These are phyloP conservation scores for Polylopha cassiicola DNA, from an alignment of 2,888 invertebrate genomes.

Conservation along the genomic window DNA sequence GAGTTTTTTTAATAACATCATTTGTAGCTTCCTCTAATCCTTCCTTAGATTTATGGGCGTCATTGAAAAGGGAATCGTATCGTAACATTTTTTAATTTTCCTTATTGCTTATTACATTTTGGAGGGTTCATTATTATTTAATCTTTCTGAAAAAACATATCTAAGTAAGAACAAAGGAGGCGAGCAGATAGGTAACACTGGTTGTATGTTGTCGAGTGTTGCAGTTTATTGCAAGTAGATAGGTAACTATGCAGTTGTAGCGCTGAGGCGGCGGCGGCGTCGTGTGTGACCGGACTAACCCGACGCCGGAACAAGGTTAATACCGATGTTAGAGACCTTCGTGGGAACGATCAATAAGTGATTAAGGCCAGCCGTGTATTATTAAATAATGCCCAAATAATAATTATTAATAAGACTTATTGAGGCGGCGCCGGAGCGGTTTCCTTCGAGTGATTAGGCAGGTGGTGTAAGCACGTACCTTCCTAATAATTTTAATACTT, in stretches of 20 bases:
- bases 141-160: too few relatives aligned
- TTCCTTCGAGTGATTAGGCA: slow-evolving; percentile 11
- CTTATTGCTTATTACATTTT: slow-evolving; percentile 43
- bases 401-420: slow-evolving; percentile 22
- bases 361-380: slow-evolving; percentile 19
- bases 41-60: slow-evolving; percentile 64
- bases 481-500: too few relatives aligned
- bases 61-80: slow-evolving; percentile 42
- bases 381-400: slow-evolving; percentile 18
- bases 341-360: slow-evolving; percentile 22
- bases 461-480: too few relatives aligned
- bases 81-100: slow-evolving; percentile 44
- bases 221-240: too few relatives aligned
- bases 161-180: too few relatives aligned
- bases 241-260: too few relatives aligned
- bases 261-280: too few relatives aligned
- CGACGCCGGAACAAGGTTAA: too few relatives aligned
- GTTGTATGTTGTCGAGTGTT: too few relatives aligned
- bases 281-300: too few relatives aligned
- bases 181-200: too few relatives aligned
- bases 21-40: slow-evolving; percentile 62
- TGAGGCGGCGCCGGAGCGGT: slow-evolving; percentile 19
- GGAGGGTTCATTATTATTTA: too few relatives aligned
- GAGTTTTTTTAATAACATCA: slow-evolving; percentile 75
- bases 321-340: slow-evolving; percentile 7